Evolutionary conservation across 1,140 invertebrate species (phyloP), one percentile per base, ranked within the genome.

Genomic region (Eueides isabella): DNA sequence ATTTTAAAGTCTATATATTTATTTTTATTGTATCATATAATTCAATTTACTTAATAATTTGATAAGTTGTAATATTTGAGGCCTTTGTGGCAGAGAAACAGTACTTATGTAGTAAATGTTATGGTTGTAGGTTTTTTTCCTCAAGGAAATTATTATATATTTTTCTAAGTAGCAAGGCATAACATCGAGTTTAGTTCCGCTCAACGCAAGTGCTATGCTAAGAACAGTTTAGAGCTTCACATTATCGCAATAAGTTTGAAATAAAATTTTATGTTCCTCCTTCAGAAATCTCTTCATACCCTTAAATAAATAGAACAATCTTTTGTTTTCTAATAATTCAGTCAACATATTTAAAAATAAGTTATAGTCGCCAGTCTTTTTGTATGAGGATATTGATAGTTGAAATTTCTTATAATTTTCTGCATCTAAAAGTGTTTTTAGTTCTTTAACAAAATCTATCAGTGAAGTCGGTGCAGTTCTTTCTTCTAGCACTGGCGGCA

Each of bases 211-310:
- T n/a, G n/a, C n/a, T n/a, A n/a, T n/a, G 4, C 35, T 1, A 38
- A 38, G 16, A 38, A 16, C 5, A 16, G 14, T 16, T 38, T 38
- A 38, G 73, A 89, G 86, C 69, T 82, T 85, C 16, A 90, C 83
- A 83, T 84, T 92, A 85, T 94, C 89, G 89, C 93, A 94, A 82
- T 94, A 94, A 78, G 87, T 82, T 81, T 94, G 93, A 84, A 95
- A 95, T 41, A 78, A 75, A 11, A 66, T 61, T 86, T 95, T 95
- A 82, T 95, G 94, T 67, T 93, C 87, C 38, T 93, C 91, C 82
- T 94, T 94, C 9, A 95, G 76, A 87, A 94, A 95, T 44, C 94
- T 93, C 38, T 94, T 94, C 92, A 95, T 95, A 75, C 95, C 95
- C 80, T 90, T 91, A 55, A 96, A 93, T 71, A 96, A 92, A 88